Conservation (phyloP, 2,888 invertebrate genomes). For the Dexiosoma caninum region DNA sequence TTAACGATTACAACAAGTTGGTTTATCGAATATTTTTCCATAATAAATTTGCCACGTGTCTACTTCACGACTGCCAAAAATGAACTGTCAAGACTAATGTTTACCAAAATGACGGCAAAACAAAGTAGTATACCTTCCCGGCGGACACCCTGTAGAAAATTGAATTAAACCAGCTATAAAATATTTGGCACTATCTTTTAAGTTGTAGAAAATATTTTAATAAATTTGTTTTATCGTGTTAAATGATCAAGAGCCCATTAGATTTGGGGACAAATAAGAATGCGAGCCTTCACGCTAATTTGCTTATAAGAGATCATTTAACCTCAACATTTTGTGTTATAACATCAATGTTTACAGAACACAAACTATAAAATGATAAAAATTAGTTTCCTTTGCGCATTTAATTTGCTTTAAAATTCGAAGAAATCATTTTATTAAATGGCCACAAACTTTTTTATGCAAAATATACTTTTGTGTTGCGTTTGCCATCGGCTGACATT, state of each 20-base stretch:
- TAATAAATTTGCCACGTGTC: too few species aligned
- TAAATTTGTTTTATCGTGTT: too few species aligned
- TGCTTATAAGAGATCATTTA: not conserved
- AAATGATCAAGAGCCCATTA: not conserved
- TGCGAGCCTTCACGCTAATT: not conserved
- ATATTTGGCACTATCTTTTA: too few species aligned
- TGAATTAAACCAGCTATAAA: too few species aligned
- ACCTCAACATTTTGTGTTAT: not conserved
- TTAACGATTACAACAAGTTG: too few species aligned
- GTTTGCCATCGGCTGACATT: conserved; percentile 23
- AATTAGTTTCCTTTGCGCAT: conserved; percentile 16
- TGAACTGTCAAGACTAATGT: too few species aligned
- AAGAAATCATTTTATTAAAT: conserved; percentile 38
- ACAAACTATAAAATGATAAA: not conserved
- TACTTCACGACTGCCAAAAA: too few species aligned
- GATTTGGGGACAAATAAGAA: not conserved
- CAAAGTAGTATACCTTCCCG: too few species aligned
- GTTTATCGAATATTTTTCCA: too few species aligned
- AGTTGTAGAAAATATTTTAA: too few species aligned
- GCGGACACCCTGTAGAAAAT: too few species aligned
- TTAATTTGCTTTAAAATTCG: conserved; percentile 40
- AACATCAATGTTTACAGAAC: not conserved
- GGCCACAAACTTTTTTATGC: not conserved
- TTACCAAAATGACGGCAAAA: too few species aligned
- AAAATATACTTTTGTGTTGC: not conserved